Base-by-base conservation (phyloP, 2,888 invertebrate genomes). In the Chaitophorus viminalis region DNA sequence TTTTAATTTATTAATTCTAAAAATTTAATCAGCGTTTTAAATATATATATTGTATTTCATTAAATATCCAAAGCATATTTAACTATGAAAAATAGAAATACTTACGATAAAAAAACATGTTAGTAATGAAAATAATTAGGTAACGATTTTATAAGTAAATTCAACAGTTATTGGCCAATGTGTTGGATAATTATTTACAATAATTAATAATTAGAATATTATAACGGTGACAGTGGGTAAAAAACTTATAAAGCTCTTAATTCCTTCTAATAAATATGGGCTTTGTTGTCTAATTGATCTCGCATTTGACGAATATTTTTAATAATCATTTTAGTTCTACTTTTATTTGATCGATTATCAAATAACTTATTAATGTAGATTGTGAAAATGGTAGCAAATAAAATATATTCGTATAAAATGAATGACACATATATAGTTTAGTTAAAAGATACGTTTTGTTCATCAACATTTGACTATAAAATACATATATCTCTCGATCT, bases 171-270 rank as follows among this genome's bases (percentile, higher is more conserved):
- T 79, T 36, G 36, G 33, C 31, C n/a, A 79, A 65, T 60, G n/a
- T 25, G 33, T 33, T 78, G 9, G 2, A 33, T 75, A 60, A 52
- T 0, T 21, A 77, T 54, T 46, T n/a, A 39, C 4, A n/a, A 29
- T 76, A 46, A 46, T 11, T 21, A 29, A 29, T 79, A 65, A 68
- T 29, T 65, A 65, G 18, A 21, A 21, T n/a, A 29, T 18, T 11
- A 29, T 65, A 84, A 39, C 46, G 46, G 65, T 85, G 85, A 52
- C 52, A 77, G 68, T 77, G 18, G 77, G 77, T 77, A 77, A 85
- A 85, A 60, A 83, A 74, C n/a, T 60, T 14, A 31, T 70, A 39
- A 25, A 36, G 54, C 18, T 72, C 33, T 74, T 36, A 36, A 36
- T 60, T 29, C n/a, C 54, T 25, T 39, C 29, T 74, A 75, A 75